Percentiles rank a stretch among this genome's conserved stretches.
Evolutionary conservation across 30 jellyfish, hydroid and myxozoan genomes (phyloP).

Genomic region (Aurelia aurita complex sp. Pacific): DNA sequence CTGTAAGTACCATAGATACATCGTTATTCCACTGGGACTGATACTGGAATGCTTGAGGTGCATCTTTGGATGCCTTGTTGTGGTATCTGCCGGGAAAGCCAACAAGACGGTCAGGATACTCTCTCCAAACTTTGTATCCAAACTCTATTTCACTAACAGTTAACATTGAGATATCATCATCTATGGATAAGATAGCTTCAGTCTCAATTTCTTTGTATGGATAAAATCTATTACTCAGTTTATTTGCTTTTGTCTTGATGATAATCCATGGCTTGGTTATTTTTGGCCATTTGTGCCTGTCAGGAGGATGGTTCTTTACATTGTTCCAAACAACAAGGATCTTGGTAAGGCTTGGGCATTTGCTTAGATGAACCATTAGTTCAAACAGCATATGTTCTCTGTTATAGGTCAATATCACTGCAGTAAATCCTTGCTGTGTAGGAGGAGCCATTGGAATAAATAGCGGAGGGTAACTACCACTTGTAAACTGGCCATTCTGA

Average conservation of each 20-base stretch:
- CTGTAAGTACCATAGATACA: conserved; percentile 94
- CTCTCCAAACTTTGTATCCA: conserved; percentile 91
- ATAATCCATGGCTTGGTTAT: conserved; percentile 69
- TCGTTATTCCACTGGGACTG: conserved; percentile 96
- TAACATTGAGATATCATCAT: conserved; percentile 94
- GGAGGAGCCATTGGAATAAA: conserved; percentile 58
- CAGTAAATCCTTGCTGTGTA: conserved; percentile 85
- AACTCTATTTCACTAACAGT: conserved; percentile 89
- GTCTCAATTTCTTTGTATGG: conserved; percentile 92
- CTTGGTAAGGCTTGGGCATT: conserved; percentile 84
- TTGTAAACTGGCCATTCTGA: conserved; percentile 16
- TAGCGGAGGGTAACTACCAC: conserved; percentile 67
- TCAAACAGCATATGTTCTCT: conserved; percentile 75
- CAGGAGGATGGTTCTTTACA: conserved; percentile 65
- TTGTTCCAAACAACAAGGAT: conserved; percentile 88
- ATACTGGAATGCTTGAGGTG: conserved; percentile 37
- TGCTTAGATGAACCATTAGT: conserved; percentile 71
- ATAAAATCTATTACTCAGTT: conserved; percentile 85
- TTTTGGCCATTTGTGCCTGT: conserved; percentile 58
- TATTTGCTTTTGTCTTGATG: conserved; percentile 63
- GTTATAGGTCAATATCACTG: conserved; percentile 86
- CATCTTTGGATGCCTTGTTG: conserved; percentile 25
- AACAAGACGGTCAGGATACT: conserved; percentile 88
- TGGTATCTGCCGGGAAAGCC: conserved; percentile 96
- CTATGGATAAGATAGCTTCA: conserved; percentile 93